phyloP scores from a whole-genome alignment of 2,888 invertebrate genomes.

The Anthophora plumipes region DNA sequence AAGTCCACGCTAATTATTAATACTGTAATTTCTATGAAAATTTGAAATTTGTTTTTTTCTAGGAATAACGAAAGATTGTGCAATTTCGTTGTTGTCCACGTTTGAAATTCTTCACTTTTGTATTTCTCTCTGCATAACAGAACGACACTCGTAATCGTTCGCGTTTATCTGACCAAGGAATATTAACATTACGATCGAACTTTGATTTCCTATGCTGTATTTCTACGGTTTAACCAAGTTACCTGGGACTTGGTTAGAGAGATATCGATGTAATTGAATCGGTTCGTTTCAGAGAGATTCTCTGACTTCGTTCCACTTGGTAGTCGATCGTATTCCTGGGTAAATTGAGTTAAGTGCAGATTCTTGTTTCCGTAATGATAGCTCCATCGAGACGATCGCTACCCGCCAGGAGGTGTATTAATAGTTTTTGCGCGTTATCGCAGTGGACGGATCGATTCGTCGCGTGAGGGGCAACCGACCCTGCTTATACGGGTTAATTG shows the following conservation, averaged over 20 bases:
- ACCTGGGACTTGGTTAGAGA: background rate
- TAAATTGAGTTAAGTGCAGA: constrained; percentile 53
- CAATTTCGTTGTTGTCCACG: no score
- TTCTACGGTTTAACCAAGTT: background rate
- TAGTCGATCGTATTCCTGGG: constrained; percentile 20
- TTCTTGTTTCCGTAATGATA: constrained; percentile 47
- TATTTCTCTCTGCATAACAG: constrained; percentile 4
- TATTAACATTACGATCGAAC: constrained; percentile 40
- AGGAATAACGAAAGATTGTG: no score
- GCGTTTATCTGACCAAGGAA: constrained; percentile 7
- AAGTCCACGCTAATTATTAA: no score
- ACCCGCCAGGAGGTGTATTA: constrained; percentile 17
- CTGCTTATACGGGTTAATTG: constrained; percentile 12
- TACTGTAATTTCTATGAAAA: no score
- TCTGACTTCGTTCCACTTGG: background rate
- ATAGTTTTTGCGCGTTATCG: constrained; percentile 25
- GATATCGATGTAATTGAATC: constrained; percentile 43
- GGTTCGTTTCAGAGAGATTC: constrained; percentile 4
- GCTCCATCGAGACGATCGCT: constrained; percentile 36
- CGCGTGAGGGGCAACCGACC: background rate
- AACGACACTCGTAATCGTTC: constrained; percentile 5
- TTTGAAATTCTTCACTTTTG: background rate
- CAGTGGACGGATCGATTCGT: background rate
- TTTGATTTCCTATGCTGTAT: constrained; percentile 14
- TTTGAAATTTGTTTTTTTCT: no score